Evolutionary conservation across 2,113 vertebrate species (phyloP).

Genomic region (Ancistrus triradiatus): DNA sequence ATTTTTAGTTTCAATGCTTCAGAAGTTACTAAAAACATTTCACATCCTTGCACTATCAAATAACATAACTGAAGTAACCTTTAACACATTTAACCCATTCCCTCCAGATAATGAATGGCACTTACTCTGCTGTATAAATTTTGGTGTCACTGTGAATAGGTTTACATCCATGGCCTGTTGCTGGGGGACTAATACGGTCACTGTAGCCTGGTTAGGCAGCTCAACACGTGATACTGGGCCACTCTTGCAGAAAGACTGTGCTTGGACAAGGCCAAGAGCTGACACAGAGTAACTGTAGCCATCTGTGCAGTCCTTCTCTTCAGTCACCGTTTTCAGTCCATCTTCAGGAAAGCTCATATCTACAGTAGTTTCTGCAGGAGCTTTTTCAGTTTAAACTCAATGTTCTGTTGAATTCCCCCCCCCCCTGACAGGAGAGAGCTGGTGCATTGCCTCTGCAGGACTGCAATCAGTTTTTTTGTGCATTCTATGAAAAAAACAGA

Average conservation of each 20-base stretch:
- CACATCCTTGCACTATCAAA: no score
- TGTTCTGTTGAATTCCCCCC: conserved; percentile 74
- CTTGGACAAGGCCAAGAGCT: conserved; percentile 33
- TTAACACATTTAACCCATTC: no score
- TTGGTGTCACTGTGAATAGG: conserved; percentile 72
- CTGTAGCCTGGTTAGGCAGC: conserved; percentile 59
- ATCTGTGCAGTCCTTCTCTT: conserved; percentile 58
- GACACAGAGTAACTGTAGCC: conserved; percentile 62
- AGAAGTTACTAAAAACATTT: no score
- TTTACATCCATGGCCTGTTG: conserved; percentile 48
- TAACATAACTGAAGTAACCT: no score
- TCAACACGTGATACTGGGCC: conserved; percentile 74
- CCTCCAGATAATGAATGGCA: background rate
- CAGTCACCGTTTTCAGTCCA: conserved; percentile 61
- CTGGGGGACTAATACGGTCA: conserved; percentile 68
- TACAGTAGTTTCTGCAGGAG: conserved; percentile 64
- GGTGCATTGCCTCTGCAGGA: conserved; percentile 64
- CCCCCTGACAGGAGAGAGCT: conserved; percentile 55
- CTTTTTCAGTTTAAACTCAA: conserved; percentile 76
- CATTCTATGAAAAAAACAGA: conserved; percentile 80
- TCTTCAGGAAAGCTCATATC: conserved; percentile 63
- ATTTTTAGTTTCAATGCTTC: no score
- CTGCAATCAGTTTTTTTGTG: conserved; percentile 64
- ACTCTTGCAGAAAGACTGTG: conserved; percentile 72
- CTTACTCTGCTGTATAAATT: conserved; percentile 75